Conservation (phyloP, 2,888 invertebrate species). For the Oxycera nigricornis region DNA sequence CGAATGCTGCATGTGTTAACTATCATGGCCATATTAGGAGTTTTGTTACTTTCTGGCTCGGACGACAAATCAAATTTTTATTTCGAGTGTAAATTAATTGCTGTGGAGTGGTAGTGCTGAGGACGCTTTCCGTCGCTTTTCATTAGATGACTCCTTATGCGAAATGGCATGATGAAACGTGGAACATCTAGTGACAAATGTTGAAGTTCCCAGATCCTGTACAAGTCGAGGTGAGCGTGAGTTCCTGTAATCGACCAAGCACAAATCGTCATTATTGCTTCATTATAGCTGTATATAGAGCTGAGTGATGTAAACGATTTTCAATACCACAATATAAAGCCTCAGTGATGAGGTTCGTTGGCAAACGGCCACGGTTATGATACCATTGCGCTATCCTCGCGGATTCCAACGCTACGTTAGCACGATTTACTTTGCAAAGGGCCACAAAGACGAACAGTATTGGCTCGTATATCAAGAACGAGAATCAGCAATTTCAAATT, state of each 20-base stretch:
- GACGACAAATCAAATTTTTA: no score
- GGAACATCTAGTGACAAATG: no score
- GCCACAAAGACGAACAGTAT: not conserved
- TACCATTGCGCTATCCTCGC: not conserved
- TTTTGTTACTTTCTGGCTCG: no score
- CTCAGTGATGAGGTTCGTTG: constrained; percentile 8
- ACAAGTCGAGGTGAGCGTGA: not conserved
- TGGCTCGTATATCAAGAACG: constrained; percentile 12
- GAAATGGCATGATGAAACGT: not conserved
- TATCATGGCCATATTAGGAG: no score
- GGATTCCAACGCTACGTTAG: not conserved
- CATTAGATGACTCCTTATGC: not conserved
- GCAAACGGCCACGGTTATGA: not conserved
- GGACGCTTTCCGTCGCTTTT: not conserved
- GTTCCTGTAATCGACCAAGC: not conserved
- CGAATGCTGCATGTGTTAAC: no score
- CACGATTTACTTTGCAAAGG: not conserved
- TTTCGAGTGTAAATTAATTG: not conserved
- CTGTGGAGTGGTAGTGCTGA: not conserved
- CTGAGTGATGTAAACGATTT: not conserved
- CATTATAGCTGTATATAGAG: not conserved
- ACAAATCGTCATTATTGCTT: constrained; percentile 13
- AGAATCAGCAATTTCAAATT: constrained; percentile 30
- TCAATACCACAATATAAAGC: not conserved
- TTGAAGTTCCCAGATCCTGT: no score